Base-by-base conservation (phyloP, 2,888 invertebrate species). In the Cynaeus angustus region DNA sequence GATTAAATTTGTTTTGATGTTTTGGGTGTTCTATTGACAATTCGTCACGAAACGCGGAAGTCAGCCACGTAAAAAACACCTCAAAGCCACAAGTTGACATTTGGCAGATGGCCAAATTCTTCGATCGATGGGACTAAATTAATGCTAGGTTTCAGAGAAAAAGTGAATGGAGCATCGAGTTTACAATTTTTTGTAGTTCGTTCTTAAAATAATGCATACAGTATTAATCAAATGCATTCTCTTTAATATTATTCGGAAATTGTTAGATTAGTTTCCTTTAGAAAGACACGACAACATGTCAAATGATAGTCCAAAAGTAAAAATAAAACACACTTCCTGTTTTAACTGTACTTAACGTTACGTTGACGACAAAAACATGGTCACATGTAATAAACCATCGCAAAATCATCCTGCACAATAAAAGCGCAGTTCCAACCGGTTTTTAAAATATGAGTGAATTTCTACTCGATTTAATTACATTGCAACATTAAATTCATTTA, bases 281-380 rank as follows among this genome's bases (percentile, higher is more conserved):
- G n/a, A n/a, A n/a, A 1, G 21, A 21, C 21, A 1, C 4, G 21
- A 21, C 21, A 21, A 12, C 43, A 43, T 37, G 37, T 8, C 37
- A 43, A 52, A 52, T 33, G 12, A 52, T 52, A 52, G 26, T 1
- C 3, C 10, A 30, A 52, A 52, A 52, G 13, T 30, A 52, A 33
- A 52, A 33, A 26, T 37, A 43, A 43, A 13, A 55, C 14, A 16
- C 9, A 16, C 38, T 55, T 55, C 53, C 53, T 55, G 53, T 16
- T 55, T 37, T 55, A 55, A 55, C 53, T 55, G 53, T 55, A 30
- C 14, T 26, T 33, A 53, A 53, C 53, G 53, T 53, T 33, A 50
- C 33, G 53, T 10, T 37, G 37, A 37, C 16, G 37, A 16, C 37
- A 30, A 37, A 55, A 37, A 37, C 53, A 55, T 55, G 53, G 37